These are phyloP conservation scores for Helicoverpa assulta DNA, from an alignment of 2,888 invertebrate species.

Conservation along the genomic window DNA sequence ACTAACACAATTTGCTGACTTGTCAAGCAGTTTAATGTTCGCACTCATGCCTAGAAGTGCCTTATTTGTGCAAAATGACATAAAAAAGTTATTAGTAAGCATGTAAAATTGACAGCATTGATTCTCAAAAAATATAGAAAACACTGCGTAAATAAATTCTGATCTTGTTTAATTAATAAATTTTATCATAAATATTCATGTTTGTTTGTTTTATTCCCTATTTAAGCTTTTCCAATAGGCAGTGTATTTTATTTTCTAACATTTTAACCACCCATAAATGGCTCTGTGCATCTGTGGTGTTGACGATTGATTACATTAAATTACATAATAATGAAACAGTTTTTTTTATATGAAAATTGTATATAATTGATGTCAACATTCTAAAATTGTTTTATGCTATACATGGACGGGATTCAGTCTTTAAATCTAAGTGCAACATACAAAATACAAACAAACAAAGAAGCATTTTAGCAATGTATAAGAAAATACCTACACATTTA, in stretches of 20 bases:
- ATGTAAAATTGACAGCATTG: conserved; percentile 30
- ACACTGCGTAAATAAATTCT: conserved; percentile 29
- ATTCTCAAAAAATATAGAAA: conserved; percentile 38
- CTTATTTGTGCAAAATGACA: conserved; percentile 21
- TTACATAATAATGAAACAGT: neutral
- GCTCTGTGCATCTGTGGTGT: too few species aligned
- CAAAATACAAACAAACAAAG: conserved; percentile 12
- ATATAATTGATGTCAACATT: conserved; percentile 48
- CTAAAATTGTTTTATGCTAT: conserved; percentile 45
- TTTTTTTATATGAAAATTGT: conserved; percentile 16
- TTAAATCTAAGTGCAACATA: conserved; percentile 50
- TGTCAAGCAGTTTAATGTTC: conserved; percentile 21
- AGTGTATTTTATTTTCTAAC: too few species aligned
- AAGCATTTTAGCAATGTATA: conserved; percentile 8
- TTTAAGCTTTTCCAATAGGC: too few species aligned
- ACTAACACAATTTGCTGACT: conserved; percentile 8
- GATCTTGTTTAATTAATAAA: conserved; percentile 55
- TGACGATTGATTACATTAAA: too few species aligned
- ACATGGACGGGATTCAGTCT: conserved; percentile 65
- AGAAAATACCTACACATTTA: conserved; percentile 1
- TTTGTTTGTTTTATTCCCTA: conserved; percentile 11
- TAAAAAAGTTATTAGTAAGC: conserved; percentile 18
- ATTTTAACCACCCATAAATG: too few species aligned
- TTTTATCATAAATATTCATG: conserved; percentile 32
- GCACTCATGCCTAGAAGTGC: conserved; percentile 31